Conservation (phyloP, 2,797 vertebrate species). For the Danionella dracula region DNA sequence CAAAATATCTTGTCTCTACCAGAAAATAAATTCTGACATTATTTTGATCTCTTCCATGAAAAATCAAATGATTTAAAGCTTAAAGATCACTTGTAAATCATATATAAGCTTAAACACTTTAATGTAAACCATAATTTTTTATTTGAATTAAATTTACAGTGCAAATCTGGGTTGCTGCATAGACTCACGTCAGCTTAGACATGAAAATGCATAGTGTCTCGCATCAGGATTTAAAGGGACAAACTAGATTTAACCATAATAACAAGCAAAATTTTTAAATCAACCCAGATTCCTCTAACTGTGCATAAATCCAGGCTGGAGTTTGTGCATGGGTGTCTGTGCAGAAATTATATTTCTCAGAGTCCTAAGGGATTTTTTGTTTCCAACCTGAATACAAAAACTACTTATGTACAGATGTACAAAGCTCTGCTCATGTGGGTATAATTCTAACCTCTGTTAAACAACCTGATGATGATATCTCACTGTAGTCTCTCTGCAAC, state of each 20-base stretch:
- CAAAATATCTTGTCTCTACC: no score
- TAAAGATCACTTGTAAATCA: no score
- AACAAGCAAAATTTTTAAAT: no score
- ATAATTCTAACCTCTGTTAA: background rate
- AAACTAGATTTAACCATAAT: background rate
- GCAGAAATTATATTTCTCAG: background rate
- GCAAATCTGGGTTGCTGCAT: slow-evolving; percentile 5
- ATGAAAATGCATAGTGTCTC: slow-evolving; percentile 15
- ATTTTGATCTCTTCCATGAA: no score
- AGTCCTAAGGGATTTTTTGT: background rate
- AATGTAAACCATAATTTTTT: no score
- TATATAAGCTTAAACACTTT: background rate
- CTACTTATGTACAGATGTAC: background rate
- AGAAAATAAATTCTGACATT: no score
- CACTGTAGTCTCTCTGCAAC: background rate
- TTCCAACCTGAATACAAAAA: background rate
- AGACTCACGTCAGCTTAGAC: slow-evolving; percentile 11
- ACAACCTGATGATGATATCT: background rate
- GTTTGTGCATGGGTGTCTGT: background rate
- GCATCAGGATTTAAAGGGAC: background rate
- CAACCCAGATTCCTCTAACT: no score
- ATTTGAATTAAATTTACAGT: background rate
- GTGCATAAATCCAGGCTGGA: no score
- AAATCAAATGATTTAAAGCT: no score
- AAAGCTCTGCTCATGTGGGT: background rate